Percentiles rank a stretch among this genome's conserved stretches.
Conservation (phyloP, 2,113 vertebrate species). For the Pituophis catenifer region DNA sequence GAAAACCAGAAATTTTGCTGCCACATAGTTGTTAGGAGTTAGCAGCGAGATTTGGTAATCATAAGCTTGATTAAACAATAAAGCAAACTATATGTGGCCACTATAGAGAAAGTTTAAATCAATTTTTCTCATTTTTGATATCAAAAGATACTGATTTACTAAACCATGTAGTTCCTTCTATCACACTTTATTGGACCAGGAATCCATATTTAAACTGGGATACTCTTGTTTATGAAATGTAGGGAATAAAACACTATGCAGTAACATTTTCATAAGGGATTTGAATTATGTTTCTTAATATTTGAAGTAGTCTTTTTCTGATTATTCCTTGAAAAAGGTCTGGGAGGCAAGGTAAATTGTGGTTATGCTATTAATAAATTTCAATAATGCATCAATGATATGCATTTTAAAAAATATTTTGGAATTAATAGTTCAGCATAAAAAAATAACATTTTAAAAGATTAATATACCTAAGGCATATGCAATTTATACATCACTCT, state of each 20-base stretch:
- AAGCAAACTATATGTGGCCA: background rate
- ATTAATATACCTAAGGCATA: conserved; percentile 21
- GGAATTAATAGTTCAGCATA: conserved; percentile 18
- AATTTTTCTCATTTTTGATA: background rate
- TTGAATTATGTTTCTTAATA: conserved; percentile 40
- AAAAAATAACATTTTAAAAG: conserved; percentile 31
- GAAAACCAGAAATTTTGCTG: too few relatives aligned
- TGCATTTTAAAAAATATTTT: conserved; percentile 26
- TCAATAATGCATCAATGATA: conserved; percentile 34
- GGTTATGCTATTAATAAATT: conserved; percentile 29
- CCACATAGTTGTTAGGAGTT: background rate
- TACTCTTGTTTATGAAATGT: conserved; percentile 33
- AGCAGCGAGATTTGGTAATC: background rate
- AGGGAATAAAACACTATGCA: conserved; percentile 27
- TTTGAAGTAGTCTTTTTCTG: conserved; percentile 23
- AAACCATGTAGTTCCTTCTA: background rate
- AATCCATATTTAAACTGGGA: background rate
- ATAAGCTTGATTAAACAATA: background rate
- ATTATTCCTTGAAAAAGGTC: conserved; percentile 47
- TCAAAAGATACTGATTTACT: background rate
- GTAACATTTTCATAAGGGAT: conserved; percentile 45
- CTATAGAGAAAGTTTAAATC: background rate
- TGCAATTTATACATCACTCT: background rate
- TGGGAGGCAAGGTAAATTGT: too few relatives aligned
- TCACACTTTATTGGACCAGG: background rate